Conservation (phyloP, 2,113 vertebrate genomes). For the Triplophysa dalaica region DNA sequence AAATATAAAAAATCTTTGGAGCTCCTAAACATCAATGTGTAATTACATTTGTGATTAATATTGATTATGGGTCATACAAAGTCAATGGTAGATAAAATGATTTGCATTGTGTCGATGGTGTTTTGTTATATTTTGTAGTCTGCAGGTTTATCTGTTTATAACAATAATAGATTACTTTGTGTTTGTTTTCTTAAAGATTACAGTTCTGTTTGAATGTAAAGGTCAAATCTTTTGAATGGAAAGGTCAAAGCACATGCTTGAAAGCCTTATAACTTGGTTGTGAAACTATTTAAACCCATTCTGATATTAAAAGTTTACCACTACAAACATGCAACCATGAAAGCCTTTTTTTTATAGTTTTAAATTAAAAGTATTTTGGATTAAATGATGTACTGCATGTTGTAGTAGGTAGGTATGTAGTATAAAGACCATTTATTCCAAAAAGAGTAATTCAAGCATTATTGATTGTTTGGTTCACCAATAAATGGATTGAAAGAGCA, state of each 20-base stretch:
- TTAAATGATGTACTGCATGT: too few relatives aligned
- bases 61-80: constrained; percentile 65
- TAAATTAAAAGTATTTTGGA: too few relatives aligned
- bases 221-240: background rate
- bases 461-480: background rate
- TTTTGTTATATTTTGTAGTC: constrained; percentile 49
- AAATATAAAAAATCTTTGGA: constrained; percentile 67
- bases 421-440: too few relatives aligned
- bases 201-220: too few relatives aligned
- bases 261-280: background rate
- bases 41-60: constrained; percentile 79
- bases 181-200: background rate
- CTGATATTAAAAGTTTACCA: too few relatives aligned
- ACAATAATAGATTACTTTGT: too few relatives aligned
- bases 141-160: background rate
- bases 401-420: too few relatives aligned
- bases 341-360: too few relatives aligned
- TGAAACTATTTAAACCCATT: background rate
- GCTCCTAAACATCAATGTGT: constrained; percentile 66
- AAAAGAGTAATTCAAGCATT: background rate
- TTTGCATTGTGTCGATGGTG: constrained; percentile 14
- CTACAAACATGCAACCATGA: too few relatives aligned
- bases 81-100: constrained; percentile 62
- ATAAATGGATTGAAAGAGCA: background rate
- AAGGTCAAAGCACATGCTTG: background rate